phyloP scores from a whole-genome alignment of 1,140 invertebrate genomes.

The Camponotus vicinus region DNA sequence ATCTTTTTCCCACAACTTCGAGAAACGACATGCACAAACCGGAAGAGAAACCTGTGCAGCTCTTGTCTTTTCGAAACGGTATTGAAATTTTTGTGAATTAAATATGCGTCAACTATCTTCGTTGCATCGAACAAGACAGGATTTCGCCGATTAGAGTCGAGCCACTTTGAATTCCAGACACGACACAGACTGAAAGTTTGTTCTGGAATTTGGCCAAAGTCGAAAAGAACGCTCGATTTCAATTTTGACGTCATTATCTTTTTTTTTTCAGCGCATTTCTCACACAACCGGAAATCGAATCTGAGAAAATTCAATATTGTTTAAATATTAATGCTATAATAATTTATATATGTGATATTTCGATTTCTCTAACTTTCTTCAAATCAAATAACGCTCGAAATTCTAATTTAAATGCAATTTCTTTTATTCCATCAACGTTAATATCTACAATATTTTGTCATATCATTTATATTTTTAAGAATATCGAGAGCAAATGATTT shows the following conservation, averaged over 20 bases:
- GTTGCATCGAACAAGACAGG: constrained; percentile 51
- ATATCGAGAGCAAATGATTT: too few species aligned
- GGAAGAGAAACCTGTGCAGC: constrained; percentile 35
- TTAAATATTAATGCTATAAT: neutral
- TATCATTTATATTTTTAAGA: neutral
- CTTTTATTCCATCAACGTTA: constrained; percentile 23
- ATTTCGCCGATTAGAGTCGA: neutral
- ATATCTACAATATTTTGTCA: neutral
- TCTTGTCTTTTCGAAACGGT: constrained; percentile 28
- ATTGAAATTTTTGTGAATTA: constrained; percentile 17
- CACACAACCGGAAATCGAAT: constrained; percentile 56
- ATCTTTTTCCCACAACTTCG: neutral
- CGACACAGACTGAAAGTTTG: constrained; percentile 72
- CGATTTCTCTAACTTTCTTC: constrained; percentile 55
- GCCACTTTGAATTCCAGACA: constrained; percentile 72
- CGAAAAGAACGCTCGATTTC: constrained; percentile 61
- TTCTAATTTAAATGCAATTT: constrained; percentile 38
- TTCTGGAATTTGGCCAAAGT: constrained; percentile 78
- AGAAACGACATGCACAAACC: neutral
- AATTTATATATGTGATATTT: constrained; percentile 5
- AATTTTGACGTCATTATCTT: constrained; percentile 22
- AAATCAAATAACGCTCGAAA: constrained; percentile 30
- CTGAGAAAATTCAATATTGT: constrained; percentile 17
- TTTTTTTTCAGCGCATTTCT: neutral
- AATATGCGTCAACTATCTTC: constrained; percentile 37